Evolutionary conservation across 2,888 invertebrate genomes (phyloP).

Genomic region (Zaprionus lineosus): DNA sequence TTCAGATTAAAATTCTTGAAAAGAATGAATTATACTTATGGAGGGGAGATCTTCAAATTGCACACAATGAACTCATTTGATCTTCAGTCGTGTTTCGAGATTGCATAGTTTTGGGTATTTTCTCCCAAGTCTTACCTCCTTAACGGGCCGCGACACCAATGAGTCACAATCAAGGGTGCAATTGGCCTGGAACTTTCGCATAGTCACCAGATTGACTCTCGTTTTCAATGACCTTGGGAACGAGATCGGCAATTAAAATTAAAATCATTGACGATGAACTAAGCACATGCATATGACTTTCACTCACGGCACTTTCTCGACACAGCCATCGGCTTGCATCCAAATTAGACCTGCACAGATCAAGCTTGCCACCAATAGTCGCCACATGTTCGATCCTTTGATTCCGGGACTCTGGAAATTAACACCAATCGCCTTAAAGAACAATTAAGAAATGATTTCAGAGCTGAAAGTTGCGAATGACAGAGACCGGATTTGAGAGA

Average conservation of each 20-base stretch:
- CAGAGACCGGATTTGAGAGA: conserved; percentile 33
- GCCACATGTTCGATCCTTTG: conserved; percentile 40
- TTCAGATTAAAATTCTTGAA: not conserved
- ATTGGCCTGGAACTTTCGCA: conserved; percentile 71
- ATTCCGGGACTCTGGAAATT: conserved; percentile 1
- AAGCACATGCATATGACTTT: too few species aligned
- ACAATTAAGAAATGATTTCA: conserved; percentile 55
- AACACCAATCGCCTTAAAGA: conserved; percentile 41
- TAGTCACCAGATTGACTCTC: conserved; percentile 72
- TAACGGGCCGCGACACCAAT: conserved; percentile 67
- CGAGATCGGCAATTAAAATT: too few species aligned
- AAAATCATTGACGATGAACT: too few species aligned
- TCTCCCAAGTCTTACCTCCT: conserved; percentile 61
- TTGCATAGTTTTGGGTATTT: too few species aligned
- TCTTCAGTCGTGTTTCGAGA: too few species aligned
- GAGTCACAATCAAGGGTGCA: conserved; percentile 64
- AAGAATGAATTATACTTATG: too few species aligned
- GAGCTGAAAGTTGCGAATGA: conserved; percentile 48
- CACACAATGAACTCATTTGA: too few species aligned
- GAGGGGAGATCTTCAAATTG: too few species aligned
- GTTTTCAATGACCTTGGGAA: too few species aligned
- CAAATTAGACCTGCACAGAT: conserved; percentile 5
- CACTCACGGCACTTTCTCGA: conserved; percentile 79
- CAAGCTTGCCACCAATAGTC: conserved; percentile 20
- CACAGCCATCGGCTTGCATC: conserved; percentile 54